These are phyloP conservation scores for Platysteira castanea DNA, from an alignment of 2,113 vertebrate species.

Conservation along the genomic window DNA sequence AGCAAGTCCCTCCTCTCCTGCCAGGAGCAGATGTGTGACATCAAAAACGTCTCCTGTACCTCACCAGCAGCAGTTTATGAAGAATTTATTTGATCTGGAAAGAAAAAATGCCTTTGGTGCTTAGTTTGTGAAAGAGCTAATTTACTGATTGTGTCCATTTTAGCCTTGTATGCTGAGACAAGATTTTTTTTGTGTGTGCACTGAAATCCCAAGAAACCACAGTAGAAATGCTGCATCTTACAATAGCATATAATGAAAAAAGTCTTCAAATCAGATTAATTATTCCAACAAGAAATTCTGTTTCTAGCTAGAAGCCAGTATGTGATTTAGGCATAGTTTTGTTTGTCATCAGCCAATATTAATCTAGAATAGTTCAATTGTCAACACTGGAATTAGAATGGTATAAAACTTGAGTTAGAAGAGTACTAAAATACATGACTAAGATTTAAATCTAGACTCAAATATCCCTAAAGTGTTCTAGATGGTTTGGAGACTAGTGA, in stretches of 20 bases:
- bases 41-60: not conserved
- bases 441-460: not conserved
- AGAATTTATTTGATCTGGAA: not conserved
- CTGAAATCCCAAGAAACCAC: not conserved
- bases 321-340: not conserved
- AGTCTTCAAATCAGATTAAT: not conserved
- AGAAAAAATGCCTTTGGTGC: not conserved
- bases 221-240: not conserved
- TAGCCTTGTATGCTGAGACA: not conserved
- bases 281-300: not conserved
- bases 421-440: not conserved
- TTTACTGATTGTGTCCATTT: not conserved
- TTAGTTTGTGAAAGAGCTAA: not conserved
- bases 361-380: not conserved
- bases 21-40: not conserved
- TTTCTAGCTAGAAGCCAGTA: not conserved
- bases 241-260: not conserved
- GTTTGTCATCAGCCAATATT: not conserved
- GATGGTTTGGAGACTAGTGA: not conserved
- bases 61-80: not conserved
- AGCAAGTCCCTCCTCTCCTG: not conserved
- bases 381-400: not conserved
- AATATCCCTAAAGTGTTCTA: not conserved
- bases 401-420: not conserved
- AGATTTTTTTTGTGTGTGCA: not conserved